Evolutionary conservation across 2,888 invertebrate species (phyloP).

Genomic region (Bedellia somnulentella): DNA sequence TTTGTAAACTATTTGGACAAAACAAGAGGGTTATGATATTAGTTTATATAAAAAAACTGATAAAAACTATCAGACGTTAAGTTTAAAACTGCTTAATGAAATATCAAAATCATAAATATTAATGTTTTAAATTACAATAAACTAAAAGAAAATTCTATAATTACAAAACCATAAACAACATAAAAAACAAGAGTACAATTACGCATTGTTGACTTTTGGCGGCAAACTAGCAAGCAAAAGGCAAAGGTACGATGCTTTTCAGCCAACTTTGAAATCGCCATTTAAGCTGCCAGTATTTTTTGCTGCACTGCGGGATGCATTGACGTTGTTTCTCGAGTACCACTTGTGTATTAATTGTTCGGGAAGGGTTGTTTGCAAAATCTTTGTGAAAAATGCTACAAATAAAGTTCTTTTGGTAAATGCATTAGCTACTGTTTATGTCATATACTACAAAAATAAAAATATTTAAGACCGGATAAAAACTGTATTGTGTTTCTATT

Average conservation of each 20-base stretch:
- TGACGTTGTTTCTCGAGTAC: slow-evolving; percentile 46
- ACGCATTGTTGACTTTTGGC: slow-evolving; percentile 3
- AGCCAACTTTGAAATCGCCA: slow-evolving; percentile 28
- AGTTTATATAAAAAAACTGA: too few relatives aligned
- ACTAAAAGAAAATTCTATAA: too few relatives aligned
- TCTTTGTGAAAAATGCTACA: slow-evolving; percentile 36
- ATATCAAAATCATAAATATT: too few relatives aligned
- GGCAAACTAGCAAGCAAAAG: slow-evolving; percentile 16
- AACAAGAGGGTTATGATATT: too few relatives aligned
- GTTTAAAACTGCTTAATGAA: too few relatives aligned
- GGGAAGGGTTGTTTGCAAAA: slow-evolving; percentile 54
- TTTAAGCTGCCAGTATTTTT: slow-evolving; percentile 14
- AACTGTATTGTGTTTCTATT: background rate
- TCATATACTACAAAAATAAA: background rate
- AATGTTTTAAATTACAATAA: too few relatives aligned
- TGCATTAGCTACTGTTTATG: background rate
- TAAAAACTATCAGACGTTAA: too few relatives aligned
- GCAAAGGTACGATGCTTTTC: slow-evolving; percentile 38
- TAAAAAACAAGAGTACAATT: background rate
- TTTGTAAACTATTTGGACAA: too few relatives aligned
- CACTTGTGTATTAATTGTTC: slow-evolving; percentile 56
- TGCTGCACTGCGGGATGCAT: slow-evolving; percentile 22
- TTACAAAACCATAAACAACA: too few relatives aligned
- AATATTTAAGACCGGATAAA: background rate
- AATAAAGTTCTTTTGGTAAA: slow-evolving; percentile 17